Conservation (phyloP, 2,888 invertebrate species). For the Drosophila lacicola region DNA sequence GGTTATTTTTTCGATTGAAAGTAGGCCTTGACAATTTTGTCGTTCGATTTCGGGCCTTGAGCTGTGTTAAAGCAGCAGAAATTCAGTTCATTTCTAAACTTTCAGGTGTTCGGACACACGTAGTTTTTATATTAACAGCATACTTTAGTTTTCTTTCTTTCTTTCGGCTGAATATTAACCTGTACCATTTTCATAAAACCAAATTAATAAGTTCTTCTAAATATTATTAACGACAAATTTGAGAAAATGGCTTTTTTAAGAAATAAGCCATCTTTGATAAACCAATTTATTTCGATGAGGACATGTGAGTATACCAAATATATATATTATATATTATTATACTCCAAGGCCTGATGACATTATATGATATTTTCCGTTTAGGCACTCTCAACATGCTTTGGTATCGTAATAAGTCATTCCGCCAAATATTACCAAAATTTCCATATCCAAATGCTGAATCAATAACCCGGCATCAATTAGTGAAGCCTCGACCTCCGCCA, state of each 20-base stretch:
- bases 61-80: neutral
- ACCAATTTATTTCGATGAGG: neutral
- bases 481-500: slow-evolving; percentile 13
- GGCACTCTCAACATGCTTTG: neutral
- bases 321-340: too few species aligned
- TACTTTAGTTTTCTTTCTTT: neutral
- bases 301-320: slow-evolving; percentile 3
- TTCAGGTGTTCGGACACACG: slow-evolving; percentile 7
- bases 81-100: slow-evolving; percentile 9
- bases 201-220: slow-evolving; percentile 6
- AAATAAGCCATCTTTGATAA: neutral
- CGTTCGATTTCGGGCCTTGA: neutral
- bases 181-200: neutral
- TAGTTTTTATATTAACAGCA: slow-evolving; percentile 7
- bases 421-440: slow-evolving; percentile 11
- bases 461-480: slow-evolving; percentile 3
- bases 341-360: too few species aligned
- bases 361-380: neutral
- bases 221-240: neutral
- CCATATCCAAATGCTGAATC: slow-evolving; percentile 17
- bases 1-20: neutral
- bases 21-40: neutral
- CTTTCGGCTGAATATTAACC: neutral
- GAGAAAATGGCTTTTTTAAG: neutral
- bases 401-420: neutral